Base-by-base conservation (phyloP, 2,113 vertebrate genomes). In the Chloebia gouldiae region DNA sequence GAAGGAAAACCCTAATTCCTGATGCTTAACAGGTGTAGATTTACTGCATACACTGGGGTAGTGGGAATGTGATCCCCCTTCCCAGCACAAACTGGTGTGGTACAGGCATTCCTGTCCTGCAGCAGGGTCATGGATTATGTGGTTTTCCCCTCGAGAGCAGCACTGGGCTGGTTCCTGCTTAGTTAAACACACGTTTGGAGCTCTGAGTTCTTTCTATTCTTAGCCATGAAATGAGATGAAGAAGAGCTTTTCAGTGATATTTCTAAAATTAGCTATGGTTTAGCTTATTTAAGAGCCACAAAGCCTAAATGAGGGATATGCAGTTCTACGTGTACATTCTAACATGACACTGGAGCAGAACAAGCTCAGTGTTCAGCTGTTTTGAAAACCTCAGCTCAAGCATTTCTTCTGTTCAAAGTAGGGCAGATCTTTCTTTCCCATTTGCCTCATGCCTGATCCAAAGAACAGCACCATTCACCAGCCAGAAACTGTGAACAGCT, bases 271-370 rank as follows among this genome's bases (percentile, higher is more conserved):
- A 88, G 59, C 49, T 21, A 51, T 12, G 45, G 84, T 68, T 82
- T 47, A 88, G 85, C 44, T 87, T 63, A 51, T 76, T 93, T 71
- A 71, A 82, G 70, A 76, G 78, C 85, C 90, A 85, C 85, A 90
- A 87, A 94, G 37, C 66, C 78, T 64, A 35, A 76, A 85, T 51
- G 54, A 90, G 59, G 75, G 90, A 45, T 56, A 8, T 10, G 70
- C 73, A 68, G 63, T 11, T 71, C 65, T 51, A 45, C 4, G 4
- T 16, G 56, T 61, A 50, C 60, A 35, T 50, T 68, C 77, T 42
- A 79, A 66, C 40, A 8, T 7, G 47, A 53, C 39, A 54, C 35
- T 27, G 73, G 65, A 75, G 77, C 83, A 85, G 51, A 60, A 86
- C 0, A 2, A 86, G 69, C 59, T 86, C 3, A 0, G 1, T 42